These are phyloP conservation scores for Phanerotoma sp. DNA, from an alignment of 2,888 invertebrate species.

Conservation along the genomic window DNA sequence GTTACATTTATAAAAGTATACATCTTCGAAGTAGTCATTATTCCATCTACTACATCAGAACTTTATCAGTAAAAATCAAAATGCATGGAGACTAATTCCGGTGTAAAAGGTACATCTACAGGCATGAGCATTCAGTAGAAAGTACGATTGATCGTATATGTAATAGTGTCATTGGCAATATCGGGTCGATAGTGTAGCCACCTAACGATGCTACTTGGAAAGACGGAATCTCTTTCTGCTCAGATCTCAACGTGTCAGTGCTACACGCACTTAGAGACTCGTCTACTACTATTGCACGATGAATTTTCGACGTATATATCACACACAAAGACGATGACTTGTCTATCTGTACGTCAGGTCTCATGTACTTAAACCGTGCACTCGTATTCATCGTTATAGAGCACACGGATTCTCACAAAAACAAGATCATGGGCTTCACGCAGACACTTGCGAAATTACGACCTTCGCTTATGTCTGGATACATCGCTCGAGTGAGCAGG, in stretches of 20 bases:
- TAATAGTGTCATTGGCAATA: slow-evolving; percentile 40
- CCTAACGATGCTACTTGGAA: slow-evolving; percentile 34
- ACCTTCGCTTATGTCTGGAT: slow-evolving; percentile 48
- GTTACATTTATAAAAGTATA: no score
- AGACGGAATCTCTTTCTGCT: slow-evolving; percentile 1
- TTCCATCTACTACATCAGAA: not conserved
- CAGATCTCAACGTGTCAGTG: slow-evolving; percentile 16
- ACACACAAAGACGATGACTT: not conserved
- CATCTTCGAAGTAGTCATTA: no score
- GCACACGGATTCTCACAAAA: not conserved
- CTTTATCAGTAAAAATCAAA: not conserved
- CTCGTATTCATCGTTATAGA: not conserved
- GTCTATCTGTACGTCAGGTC: not conserved
- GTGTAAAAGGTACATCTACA: not conserved
- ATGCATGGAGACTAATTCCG: no score
- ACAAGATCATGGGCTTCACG: slow-evolving; percentile 34
- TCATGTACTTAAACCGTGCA: not conserved
- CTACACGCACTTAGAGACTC: slow-evolving; percentile 4
- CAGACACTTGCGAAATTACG: slow-evolving; percentile 51
- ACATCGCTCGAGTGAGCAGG: slow-evolving; percentile 45
- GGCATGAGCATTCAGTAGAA: not conserved
- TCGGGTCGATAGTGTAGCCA: slow-evolving; percentile 39
- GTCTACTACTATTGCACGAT: not conserved
- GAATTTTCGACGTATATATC: not conserved
- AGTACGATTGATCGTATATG: slow-evolving; percentile 30